A percentile compares a stretch with the other conserved stretches of the same genome.
phyloP scores from a whole-genome alignment of 2,888 invertebrate species.

The Nomada fabriciana region DNA sequence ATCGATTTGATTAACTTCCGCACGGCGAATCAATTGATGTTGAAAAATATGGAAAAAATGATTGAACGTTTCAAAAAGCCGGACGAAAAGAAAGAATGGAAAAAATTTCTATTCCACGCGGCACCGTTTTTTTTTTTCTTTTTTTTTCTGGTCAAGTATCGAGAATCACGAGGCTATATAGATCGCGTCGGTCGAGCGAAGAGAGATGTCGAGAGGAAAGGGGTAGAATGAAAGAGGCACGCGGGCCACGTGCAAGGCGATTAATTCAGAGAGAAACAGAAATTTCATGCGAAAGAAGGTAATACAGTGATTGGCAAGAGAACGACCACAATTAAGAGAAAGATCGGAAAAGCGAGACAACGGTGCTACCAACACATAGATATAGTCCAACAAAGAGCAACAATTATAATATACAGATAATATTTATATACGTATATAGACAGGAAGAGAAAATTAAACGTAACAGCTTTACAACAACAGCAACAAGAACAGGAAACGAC shows the following conservation, averaged over 20 bases:
- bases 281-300: constrained; percentile 25
- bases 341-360: constrained; percentile 29
- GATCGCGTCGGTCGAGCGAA: constrained; percentile 30
- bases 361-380: constrained; percentile 23
- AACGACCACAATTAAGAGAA: constrained; percentile 18
- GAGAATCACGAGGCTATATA: constrained; percentile 15
- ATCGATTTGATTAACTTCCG: constrained; percentile 2
- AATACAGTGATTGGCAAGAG: constrained; percentile 31
- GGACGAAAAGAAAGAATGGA: not conserved
- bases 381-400: constrained; percentile 19
- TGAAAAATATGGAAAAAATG: not conserved
- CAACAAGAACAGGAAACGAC: constrained; percentile 35
- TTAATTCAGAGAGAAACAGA: constrained; percentile 21
- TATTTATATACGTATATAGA: not conserved
- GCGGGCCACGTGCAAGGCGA: constrained; percentile 46
- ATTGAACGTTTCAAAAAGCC: too few species aligned
- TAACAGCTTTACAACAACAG: constrained; percentile 41
- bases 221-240: constrained; percentile 59
- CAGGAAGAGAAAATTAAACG: constrained; percentile 15
- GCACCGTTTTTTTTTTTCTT: not conserved
- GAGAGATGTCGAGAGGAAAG: constrained; percentile 54
- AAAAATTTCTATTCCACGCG: constrained; percentile 7
- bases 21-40: not conserved
- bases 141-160: not conserved
- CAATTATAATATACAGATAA: constrained; percentile 15